These are phyloP conservation scores for Oreochromis mossambicus DNA, from an alignment of 2,797 vertebrate genomes.

Conservation along the genomic window DNA sequence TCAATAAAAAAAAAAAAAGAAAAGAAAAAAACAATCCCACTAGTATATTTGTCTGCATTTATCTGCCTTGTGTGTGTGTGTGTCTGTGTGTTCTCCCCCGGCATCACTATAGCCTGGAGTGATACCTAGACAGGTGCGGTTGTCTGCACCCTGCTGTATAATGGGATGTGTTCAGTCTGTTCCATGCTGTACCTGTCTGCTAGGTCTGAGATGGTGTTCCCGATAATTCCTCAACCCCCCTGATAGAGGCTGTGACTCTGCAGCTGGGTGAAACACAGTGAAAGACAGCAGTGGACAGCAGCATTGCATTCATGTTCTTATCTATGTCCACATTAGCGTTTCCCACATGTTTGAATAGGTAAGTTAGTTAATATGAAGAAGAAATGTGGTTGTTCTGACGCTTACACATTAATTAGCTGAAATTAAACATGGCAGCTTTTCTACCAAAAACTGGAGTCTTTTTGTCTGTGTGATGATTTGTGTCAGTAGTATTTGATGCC, in stretches of 20 bases:
- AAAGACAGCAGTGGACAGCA: not conserved
- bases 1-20: not conserved
- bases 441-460: not conserved
- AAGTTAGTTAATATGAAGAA: not conserved
- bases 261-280: not conserved
- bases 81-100: not conserved
- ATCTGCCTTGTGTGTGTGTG: not conserved
- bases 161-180: conserved; percentile 47
- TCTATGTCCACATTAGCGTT: not conserved
- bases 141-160: conserved; percentile 42
- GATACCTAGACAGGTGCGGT: conserved; percentile 67
- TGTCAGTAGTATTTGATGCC: conserved; percentile 12
- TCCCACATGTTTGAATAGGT: conserved; percentile 32
- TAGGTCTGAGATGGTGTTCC: conserved; percentile 41
- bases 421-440: not conserved
- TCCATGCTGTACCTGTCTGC: conserved; percentile 29
- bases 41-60: not conserved
- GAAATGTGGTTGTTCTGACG: not conserved
- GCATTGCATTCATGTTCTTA: not conserved
- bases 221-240: conserved; percentile 42
- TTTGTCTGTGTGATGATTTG: not conserved
- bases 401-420: conserved; percentile 2
- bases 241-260: not conserved
- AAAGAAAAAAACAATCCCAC: not conserved
- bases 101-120: conserved; percentile 1